Conservation (phyloP, 1,140 invertebrate genomes). For the Drosophila albomicans region DNA sequence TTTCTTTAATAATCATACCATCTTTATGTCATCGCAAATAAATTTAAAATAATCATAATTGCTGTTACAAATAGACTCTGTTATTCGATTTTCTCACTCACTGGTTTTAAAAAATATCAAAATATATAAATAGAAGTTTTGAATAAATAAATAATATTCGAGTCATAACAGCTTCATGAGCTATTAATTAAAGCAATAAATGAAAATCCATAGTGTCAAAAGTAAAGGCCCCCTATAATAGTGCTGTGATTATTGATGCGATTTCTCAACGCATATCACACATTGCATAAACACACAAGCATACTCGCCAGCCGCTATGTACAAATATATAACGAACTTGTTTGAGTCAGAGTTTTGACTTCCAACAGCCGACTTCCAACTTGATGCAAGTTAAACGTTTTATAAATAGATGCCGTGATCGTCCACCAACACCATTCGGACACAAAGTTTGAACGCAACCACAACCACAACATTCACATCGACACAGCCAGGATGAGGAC, state of each 20-base stretch:
- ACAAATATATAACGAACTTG: conserved; percentile 57
- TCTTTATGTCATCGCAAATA: no score
- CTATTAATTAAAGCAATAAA: conserved; percentile 66
- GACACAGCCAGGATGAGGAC: conserved; percentile 31
- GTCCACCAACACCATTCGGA: conserved; percentile 58
- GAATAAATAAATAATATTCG: neutral
- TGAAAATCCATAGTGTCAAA: conserved; percentile 67
- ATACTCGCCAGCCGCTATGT: conserved; percentile 30
- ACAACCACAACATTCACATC: conserved; percentile 47
- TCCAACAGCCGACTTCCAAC: conserved; percentile 28
- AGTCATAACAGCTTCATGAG: conserved; percentile 47
- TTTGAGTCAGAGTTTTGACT: conserved; percentile 31
- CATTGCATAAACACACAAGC: conserved; percentile 23
- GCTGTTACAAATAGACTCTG: no score
- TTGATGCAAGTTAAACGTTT: conserved; percentile 54
- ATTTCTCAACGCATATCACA: conserved; percentile 50
- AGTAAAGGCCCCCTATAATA: conserved; percentile 51
- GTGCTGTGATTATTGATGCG: conserved; percentile 60
- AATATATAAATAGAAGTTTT: conserved; percentile 8
- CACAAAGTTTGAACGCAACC: conserved; percentile 61
- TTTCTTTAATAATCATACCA: no score
- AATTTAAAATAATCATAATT: no score
- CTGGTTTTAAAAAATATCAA: neutral
- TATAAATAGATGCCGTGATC: conserved; percentile 73
- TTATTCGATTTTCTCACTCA: no score